Conservation (phyloP, 2,888 invertebrate species). For the Thecocarcelia acutangulata region DNA sequence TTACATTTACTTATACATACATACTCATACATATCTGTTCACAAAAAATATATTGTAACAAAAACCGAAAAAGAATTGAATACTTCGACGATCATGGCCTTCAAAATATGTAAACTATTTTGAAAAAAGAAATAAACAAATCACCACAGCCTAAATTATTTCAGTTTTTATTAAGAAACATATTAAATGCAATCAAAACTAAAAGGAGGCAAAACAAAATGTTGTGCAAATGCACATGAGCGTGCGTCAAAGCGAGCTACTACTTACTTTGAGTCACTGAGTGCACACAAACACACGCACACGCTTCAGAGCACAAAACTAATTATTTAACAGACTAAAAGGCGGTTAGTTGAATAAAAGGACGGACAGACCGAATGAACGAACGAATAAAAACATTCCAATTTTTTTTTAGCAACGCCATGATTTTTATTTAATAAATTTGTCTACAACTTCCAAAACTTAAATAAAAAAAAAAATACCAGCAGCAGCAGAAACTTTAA, state of each 20-base stretch:
- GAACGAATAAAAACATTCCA: background rate
- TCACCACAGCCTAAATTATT: conserved; percentile 3
- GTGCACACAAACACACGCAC: background rate
- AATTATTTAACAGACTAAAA: background rate
- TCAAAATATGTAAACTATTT: conserved; percentile 50
- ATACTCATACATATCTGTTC: too few relatives aligned
- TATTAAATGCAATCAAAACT: too few relatives aligned
- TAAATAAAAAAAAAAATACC: too few relatives aligned
- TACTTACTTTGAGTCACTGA: conserved; percentile 34
- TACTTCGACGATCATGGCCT: conserved; percentile 52
- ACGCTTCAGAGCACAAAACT: conserved; percentile 1
- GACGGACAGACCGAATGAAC: background rate
- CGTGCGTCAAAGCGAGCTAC: conserved; percentile 19
- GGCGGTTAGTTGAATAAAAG: background rate
- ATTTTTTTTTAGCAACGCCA: conserved; percentile 2
- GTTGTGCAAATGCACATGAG: conserved; percentile 64
- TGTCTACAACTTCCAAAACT: too few relatives aligned
- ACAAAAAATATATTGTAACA: too few relatives aligned
- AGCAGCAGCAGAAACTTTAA: conserved; percentile 12
- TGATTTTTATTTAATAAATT: conserved; percentile 1
- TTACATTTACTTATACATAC: too few relatives aligned
- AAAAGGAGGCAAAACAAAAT: conserved; percentile 36
- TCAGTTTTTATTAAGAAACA: conserved; percentile 40
- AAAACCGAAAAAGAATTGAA: too few relatives aligned
- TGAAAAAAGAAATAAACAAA: conserved; percentile 4